Percentiles rank a stretch among this genome's conserved stretches.
Evolutionary conservation across 2,113 vertebrate genomes (phyloP).

Genomic region (Scalopus aquaticus): DNA sequence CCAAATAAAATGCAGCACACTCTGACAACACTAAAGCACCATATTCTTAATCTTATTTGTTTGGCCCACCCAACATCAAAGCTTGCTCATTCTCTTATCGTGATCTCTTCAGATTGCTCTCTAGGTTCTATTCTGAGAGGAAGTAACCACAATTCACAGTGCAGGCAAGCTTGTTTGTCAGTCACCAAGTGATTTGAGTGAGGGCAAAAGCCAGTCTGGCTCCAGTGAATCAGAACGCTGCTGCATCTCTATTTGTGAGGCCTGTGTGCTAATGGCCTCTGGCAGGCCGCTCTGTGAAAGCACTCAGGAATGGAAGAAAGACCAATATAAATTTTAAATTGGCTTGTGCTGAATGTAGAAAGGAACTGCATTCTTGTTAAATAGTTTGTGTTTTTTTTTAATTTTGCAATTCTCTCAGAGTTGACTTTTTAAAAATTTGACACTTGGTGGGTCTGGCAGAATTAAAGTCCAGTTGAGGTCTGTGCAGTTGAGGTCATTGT

Average conservation of each 20-base stretch:
- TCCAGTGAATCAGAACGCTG: not conserved
- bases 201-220: not conserved
- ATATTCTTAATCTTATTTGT: constrained; percentile 47
- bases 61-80: constrained; percentile 52
- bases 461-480: not conserved
- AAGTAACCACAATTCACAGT: constrained; percentile 1
- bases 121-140: not conserved
- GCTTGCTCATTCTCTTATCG: not conserved
- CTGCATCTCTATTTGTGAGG: not conserved
- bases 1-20: constrained; percentile 70
- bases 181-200: not conserved
- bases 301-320: not conserved
- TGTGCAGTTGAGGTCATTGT: not conserved
- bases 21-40: constrained; percentile 53
- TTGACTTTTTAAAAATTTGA: constrained; percentile 14
- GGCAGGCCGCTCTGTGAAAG: not conserved
- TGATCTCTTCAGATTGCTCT: constrained; percentile 1
- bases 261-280: not conserved
- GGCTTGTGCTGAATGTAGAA: not conserved
- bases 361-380: constrained; percentile 5
- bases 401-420: constrained; percentile 39
- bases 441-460: not conserved
- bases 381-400: constrained; percentile 19
- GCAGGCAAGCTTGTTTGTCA: not conserved
- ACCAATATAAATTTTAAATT: constrained; percentile 34